Conservation (phyloP, 2,888 invertebrate species). For the Pristionchus mayeri region DNA sequence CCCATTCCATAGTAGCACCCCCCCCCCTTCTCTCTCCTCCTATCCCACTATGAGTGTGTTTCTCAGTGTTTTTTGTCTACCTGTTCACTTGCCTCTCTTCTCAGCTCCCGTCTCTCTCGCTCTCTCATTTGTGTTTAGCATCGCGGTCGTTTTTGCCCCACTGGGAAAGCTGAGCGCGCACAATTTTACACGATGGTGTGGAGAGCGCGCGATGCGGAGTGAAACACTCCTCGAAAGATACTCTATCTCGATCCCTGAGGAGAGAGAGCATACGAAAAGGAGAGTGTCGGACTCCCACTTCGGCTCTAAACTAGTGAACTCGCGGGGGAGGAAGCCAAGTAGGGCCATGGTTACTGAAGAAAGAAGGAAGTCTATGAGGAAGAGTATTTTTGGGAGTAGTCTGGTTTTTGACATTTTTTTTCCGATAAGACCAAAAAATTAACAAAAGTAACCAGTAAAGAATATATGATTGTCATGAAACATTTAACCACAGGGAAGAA, state of each 20-base stretch:
- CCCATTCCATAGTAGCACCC: background rate
- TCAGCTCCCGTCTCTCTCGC: background rate
- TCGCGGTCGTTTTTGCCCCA: constrained; percentile 5
- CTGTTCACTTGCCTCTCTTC: background rate
- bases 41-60: background rate
- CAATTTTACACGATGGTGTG: too few relatives aligned
- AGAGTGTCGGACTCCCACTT: too few relatives aligned
- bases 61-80: background rate
- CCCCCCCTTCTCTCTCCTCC: background rate
- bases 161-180: background rate
- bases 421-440: too few relatives aligned
- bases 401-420: too few relatives aligned
- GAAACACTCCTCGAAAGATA: background rate
- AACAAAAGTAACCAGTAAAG: too few relatives aligned
- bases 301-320: background rate
- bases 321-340: background rate
- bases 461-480: too few relatives aligned
- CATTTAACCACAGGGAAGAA: too few relatives aligned
- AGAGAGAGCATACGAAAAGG: background rate
- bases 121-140: constrained; percentile 6
- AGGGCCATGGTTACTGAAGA: background rate
- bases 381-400: too few relatives aligned
- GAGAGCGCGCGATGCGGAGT: too few relatives aligned
- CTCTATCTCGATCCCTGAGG: background rate
- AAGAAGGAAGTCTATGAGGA: background rate